Evolutionary conservation across 2,113 vertebrate genomes (phyloP).

Genomic region (Progne subis): DNA sequence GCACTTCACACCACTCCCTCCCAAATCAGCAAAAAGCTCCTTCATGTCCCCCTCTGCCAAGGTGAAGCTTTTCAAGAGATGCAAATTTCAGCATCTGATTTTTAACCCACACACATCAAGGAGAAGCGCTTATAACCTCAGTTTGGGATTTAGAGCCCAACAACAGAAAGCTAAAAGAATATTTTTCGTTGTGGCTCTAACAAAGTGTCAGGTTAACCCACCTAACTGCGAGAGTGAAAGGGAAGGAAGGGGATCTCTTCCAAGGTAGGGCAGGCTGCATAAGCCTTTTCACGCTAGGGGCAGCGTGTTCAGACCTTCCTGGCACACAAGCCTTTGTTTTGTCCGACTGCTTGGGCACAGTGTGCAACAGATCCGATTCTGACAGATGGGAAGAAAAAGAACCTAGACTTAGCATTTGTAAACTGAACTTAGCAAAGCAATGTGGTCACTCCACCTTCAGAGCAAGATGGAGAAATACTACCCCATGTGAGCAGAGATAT

Average conservation of each 20-base stretch:
- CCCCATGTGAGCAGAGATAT: neutral
- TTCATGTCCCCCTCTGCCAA: neutral
- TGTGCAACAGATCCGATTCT: fast-evolving
- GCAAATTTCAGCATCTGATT: neutral
- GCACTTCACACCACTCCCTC: neutral
- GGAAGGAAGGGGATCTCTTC: neutral
- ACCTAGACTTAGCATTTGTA: neutral
- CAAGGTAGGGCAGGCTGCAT: neutral
- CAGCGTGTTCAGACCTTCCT: neutral
- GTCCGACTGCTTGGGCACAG: fast-evolving
- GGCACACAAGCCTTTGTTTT: slow-evolving; percentile 1
- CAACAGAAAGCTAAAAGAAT: neutral
- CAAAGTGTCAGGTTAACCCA: neutral
- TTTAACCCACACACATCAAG: neutral
- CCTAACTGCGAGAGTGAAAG: neutral
- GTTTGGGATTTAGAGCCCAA: neutral
- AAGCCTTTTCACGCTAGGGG: neutral
- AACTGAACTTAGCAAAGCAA: neutral
- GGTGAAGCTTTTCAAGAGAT: neutral
- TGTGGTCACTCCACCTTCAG: neutral
- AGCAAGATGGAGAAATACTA: neutral
- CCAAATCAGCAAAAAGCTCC: neutral
- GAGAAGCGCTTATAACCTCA: neutral
- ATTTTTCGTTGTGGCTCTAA: neutral
- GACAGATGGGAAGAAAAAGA: neutral